Conservation (phyloP, 2,797 vertebrate species). For the Melanotaenia boesemani region DNA sequence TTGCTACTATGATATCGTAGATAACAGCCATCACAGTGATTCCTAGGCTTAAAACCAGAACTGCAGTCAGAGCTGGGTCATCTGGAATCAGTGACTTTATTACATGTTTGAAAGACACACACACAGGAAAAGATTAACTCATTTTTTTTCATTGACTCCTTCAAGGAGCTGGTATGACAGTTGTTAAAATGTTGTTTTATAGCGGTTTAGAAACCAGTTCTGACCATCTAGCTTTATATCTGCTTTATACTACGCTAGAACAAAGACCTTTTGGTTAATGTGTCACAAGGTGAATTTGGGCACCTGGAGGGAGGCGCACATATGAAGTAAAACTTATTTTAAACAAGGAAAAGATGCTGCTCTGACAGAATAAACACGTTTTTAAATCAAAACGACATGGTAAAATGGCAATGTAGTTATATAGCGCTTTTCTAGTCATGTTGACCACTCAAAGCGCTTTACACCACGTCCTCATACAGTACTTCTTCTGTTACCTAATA, state of each 20-base stretch:
- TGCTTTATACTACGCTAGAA: background rate
- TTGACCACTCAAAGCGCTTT: too few relatives aligned
- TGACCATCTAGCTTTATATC: too few relatives aligned
- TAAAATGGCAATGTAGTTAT: too few relatives aligned
- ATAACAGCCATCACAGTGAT: slow-evolving; percentile 16
- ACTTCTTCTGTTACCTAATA: too few relatives aligned
- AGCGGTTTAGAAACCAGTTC: too few relatives aligned
- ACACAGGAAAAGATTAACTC: background rate
- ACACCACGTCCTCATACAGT: too few relatives aligned
- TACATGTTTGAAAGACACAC: background rate
- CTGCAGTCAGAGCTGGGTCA: slow-evolving; percentile 4
- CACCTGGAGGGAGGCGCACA: too few relatives aligned
- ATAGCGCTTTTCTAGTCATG: too few relatives aligned
- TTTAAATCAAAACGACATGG: too few relatives aligned
- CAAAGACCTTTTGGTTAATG: background rate
- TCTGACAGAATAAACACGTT: too few relatives aligned
- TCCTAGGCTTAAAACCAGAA: slow-evolving; percentile 22
- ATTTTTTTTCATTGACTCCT: background rate
- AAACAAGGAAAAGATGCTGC: too few relatives aligned
- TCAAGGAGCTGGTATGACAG: background rate
- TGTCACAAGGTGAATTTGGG: background rate
- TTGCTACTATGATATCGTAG: slow-evolving; percentile 13
- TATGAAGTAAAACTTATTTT: too few relatives aligned
- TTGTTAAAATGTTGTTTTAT: background rate
- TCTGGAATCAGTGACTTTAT: slow-evolving; percentile 14